Conservation (phyloP, 2,797 vertebrate genomes). For the Chelon labrosus region DNA sequence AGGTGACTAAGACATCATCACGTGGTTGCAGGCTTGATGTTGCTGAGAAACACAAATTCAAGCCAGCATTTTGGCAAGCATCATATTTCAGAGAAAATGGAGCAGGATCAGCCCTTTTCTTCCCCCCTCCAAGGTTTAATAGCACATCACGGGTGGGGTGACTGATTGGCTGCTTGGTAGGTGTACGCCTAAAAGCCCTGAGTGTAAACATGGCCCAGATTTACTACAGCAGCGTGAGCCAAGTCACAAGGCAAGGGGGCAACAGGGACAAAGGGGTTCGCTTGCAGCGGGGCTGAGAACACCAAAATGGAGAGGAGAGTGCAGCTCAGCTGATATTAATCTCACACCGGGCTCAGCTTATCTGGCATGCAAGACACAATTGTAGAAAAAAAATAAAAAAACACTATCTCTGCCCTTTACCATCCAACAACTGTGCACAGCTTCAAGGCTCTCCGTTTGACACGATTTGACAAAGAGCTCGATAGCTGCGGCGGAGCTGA, state of each 20-base stretch:
- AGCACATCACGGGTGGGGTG: constrained; percentile 48
- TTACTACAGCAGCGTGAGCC: constrained; percentile 69
- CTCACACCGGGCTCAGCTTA: constrained; percentile 44
- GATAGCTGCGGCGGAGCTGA: constrained; percentile 44
- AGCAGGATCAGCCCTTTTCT: constrained; percentile 41
- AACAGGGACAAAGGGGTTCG: constrained; percentile 66
- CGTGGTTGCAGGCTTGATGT: constrained; percentile 45
- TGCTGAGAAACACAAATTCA: constrained; percentile 45
- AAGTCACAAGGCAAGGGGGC: constrained; percentile 73
- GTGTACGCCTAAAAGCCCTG: constrained; percentile 43
- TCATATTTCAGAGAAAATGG: constrained; percentile 47
- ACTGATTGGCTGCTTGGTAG: constrained; percentile 65
- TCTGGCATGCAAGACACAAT: constrained; percentile 53
- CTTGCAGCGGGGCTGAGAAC: constrained; percentile 41
- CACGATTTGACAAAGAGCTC: constrained; percentile 50
- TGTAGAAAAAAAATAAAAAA: constrained; percentile 1
- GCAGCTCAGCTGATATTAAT: constrained; percentile 54
- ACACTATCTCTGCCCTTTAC: constrained; percentile 39
- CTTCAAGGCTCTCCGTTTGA: constrained; percentile 53
- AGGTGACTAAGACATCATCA: constrained; percentile 54
- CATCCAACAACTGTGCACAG: constrained; percentile 34
- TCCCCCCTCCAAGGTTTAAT: constrained; percentile 52
- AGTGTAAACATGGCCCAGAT: constrained; percentile 79
- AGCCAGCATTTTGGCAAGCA: constrained; percentile 40
- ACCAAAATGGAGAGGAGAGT: constrained; percentile 35